phyloP scores from a whole-genome alignment of 2,113 vertebrate species.

The Leptobrachium ailaonicum region DNA sequence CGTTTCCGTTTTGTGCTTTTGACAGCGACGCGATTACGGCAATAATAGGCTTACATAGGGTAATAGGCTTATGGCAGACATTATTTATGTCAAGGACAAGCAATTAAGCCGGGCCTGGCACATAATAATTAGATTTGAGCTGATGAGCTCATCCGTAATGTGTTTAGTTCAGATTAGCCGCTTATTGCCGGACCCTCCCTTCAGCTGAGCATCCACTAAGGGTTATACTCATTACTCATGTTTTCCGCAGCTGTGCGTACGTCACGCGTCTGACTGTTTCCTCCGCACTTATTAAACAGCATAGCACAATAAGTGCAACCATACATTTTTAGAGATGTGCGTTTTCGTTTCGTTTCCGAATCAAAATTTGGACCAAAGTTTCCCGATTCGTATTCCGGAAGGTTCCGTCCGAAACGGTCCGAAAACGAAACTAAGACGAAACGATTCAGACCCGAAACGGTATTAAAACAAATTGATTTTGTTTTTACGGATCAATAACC shows the following conservation, averaged over 20 bases:
- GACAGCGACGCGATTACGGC: slow-evolving; percentile 49
- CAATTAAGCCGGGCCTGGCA: slow-evolving; percentile 63
- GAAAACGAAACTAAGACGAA: too few species aligned
- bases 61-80: slow-evolving; percentile 59
- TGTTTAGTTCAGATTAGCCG: slow-evolving; percentile 57
- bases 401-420: too few species aligned
- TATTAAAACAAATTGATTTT: too few species aligned
- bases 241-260: slow-evolving; percentile 30
- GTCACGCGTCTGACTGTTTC: slow-evolving; percentile 8
- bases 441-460: too few species aligned
- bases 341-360: too few species aligned
- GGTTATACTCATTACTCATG: slow-evolving; percentile 44
- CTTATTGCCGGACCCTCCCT: slow-evolving; percentile 47
- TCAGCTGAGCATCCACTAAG: slow-evolving; percentile 35
- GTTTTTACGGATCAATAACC: too few species aligned
- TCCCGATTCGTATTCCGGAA: too few species aligned
- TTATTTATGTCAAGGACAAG: slow-evolving; percentile 63
- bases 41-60: slow-evolving; percentile 56
- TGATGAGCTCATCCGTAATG: slow-evolving; percentile 60
- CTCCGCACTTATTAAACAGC: background rate
- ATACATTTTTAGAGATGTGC: too few species aligned
- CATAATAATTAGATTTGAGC: slow-evolving; percentile 65
- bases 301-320: background rate
- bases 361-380: too few species aligned
- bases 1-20: slow-evolving; percentile 52